Conservation (phyloP, 2,797 vertebrate genomes). For the Sorex maritimensis region DNA sequence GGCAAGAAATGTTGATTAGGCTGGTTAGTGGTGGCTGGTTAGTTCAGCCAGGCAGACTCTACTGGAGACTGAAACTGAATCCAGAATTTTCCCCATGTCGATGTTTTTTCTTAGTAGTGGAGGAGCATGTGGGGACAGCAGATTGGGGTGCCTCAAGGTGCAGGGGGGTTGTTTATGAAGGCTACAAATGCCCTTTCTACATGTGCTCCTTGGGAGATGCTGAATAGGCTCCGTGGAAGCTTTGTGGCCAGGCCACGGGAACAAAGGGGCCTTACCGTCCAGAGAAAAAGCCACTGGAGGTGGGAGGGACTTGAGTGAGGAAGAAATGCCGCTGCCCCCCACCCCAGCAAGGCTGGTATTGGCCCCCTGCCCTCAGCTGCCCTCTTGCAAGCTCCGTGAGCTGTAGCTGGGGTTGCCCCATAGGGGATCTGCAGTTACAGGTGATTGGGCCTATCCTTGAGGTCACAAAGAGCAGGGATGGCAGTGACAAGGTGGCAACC, state of each 20-base stretch:
- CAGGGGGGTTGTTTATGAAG: slow-evolving; percentile 8
- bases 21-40: background rate
- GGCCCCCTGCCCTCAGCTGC: background rate
- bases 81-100: background rate
- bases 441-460: background rate
- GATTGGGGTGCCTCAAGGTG: background rate
- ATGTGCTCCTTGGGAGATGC: background rate
- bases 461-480: background rate
- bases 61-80: slow-evolving; percentile 25
- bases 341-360: fast-evolving
- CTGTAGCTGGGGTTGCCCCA: background rate
- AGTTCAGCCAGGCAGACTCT: slow-evolving; percentile 5
- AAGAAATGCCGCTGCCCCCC: background rate
- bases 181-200: background rate
- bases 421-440: background rate
- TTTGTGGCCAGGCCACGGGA: background rate
- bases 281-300: background rate
- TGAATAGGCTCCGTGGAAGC: background rate
- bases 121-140: slow-evolving; percentile 3
- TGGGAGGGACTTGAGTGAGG: background rate
- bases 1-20: background rate
- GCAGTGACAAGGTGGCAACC: background rate
- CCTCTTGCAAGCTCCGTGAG: background rate
- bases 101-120: slow-evolving; percentile 6
- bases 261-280: background rate